Evolutionary conservation across 2,888 invertebrate genomes (phyloP), one percentile per base, ranked within the genome.

Genomic region (Cerceris ruficornis): DNA sequence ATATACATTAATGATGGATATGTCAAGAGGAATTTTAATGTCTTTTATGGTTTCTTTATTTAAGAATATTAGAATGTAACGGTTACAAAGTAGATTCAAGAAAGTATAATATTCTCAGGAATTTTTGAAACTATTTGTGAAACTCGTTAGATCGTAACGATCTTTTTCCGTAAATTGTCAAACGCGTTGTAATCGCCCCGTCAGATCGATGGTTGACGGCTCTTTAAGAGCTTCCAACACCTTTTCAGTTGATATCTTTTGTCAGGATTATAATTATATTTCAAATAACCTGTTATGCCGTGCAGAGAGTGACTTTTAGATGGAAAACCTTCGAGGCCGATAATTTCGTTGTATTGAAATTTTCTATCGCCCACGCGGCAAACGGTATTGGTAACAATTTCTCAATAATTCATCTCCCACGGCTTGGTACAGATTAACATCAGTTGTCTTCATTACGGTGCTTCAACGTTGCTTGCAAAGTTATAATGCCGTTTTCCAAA

Each of bases 221-320:
- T 43, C 65, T 50, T 55, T 57, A 39, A 50, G 52, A 11, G 9
- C 59, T 13, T 13, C n/a, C n/a, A n/a, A 7, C 8, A 11, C 28
- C 41, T 78, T 67, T 43, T 7, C 68, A 59, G 61, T 75, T 62
- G 43, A 9, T 58, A 8, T 59, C 59, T 8, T 6, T 49, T n/a
- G 15, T 52, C 9, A n/a, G 8, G 42, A 13, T 54, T 62, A 41
- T 62, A 70, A 80, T 78, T 68, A 41, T 14, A 14, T 55, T 17
- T n/a, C 9, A 69, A 55, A 61, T 78, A 62, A 54, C 41, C 43
- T 50, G 14, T 66, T 41, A 46, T 9, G 13, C 15, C 11, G 8
- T 49, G 13, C 39, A 42, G 9, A 13, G n/a, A 64, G 7, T 4
- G 43, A 9, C 2, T 55, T 46, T 7, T 15, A 13, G 2, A 65